These are phyloP conservation scores for Cephalopholis sonnerati DNA, from an alignment of 2,113 vertebrate species.

Conservation along the genomic window DNA sequence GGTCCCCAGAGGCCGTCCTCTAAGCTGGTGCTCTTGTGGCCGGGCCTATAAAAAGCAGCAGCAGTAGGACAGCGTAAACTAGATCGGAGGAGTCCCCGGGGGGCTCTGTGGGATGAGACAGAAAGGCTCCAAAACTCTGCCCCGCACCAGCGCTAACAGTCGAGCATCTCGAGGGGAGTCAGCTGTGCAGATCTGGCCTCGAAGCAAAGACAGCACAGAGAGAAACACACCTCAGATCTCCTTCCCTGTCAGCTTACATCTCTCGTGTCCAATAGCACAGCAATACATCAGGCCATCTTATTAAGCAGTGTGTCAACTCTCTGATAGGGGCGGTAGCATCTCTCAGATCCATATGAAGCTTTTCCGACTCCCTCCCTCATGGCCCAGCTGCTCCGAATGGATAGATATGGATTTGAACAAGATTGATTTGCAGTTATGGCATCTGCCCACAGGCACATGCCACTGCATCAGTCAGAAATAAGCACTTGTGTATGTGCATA, in stretches of 20 bases:
- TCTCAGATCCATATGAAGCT: constrained; percentile 27
- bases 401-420: constrained; percentile 58
- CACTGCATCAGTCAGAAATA: not conserved
- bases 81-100: constrained; percentile 71
- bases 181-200: constrained; percentile 33
- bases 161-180: constrained; percentile 27
- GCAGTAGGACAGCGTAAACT: constrained; percentile 82
- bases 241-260: constrained; percentile 19
- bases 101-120: constrained; percentile 47
- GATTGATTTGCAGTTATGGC: constrained; percentile 48
- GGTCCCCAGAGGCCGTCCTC: constrained; percentile 60
- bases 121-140: constrained; percentile 44
- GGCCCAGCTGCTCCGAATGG: constrained; percentile 23
- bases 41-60: constrained; percentile 78
- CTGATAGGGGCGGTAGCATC: constrained; percentile 1
- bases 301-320: not conserved
- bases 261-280: constrained; percentile 2
- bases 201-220: constrained; percentile 6
- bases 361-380: not conserved
- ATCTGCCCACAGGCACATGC: constrained; percentile 23
- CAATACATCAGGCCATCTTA: constrained; percentile 20
- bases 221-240: constrained; percentile 32
- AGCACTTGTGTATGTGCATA: not conserved
- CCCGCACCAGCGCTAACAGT: constrained; percentile 28
- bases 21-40: constrained; percentile 51